Conservation (phyloP, 2,797 vertebrate genomes). For the Hippoglossus hippoglossus region DNA sequence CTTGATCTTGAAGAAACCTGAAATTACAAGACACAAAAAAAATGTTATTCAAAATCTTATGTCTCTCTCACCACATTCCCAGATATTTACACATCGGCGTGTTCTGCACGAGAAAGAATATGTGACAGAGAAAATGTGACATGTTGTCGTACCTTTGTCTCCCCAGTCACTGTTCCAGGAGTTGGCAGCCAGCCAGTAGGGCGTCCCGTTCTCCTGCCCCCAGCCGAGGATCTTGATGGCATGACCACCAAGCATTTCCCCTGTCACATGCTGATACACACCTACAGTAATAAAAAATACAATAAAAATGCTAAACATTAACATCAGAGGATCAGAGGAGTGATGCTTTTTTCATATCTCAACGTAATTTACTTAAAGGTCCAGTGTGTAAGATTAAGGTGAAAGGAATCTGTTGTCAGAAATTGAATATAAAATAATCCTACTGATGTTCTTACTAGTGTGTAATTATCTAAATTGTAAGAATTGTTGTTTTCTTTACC, state of each 20-base stretch:
- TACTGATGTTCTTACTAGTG: too few species aligned
- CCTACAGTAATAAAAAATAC: slow-evolving; percentile 73
- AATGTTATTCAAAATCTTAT: background rate
- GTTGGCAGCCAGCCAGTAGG: slow-evolving; percentile 95
- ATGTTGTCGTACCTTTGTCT: slow-evolving; percentile 84
- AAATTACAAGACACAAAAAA: slow-evolving; percentile 12
- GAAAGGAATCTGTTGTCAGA: too few species aligned
- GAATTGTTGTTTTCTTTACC: too few species aligned
- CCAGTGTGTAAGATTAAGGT: too few species aligned
- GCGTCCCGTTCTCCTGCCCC: slow-evolving; percentile 88
- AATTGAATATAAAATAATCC: too few species aligned
- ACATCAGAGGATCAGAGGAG: too few species aligned
- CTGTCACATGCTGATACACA: slow-evolving; percentile 91
- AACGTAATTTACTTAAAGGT: background rate
- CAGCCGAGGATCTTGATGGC: slow-evolving; percentile 94
- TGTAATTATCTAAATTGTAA: too few species aligned
- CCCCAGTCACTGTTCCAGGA: slow-evolving; percentile 98
- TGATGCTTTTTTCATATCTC: too few species aligned
- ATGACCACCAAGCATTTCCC: slow-evolving; percentile 89
- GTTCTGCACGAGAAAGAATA: background rate
- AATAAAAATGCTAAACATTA: too few species aligned
- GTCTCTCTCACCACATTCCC: background rate
- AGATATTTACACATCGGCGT: background rate
- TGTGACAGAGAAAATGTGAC: background rate
- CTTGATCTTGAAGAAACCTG: slow-evolving; percentile 94